Evolutionary conservation across 2,113 vertebrate species (phyloP), one percentile per base, ranked within the genome.

Genomic region (Synchiropus splendidus): DNA sequence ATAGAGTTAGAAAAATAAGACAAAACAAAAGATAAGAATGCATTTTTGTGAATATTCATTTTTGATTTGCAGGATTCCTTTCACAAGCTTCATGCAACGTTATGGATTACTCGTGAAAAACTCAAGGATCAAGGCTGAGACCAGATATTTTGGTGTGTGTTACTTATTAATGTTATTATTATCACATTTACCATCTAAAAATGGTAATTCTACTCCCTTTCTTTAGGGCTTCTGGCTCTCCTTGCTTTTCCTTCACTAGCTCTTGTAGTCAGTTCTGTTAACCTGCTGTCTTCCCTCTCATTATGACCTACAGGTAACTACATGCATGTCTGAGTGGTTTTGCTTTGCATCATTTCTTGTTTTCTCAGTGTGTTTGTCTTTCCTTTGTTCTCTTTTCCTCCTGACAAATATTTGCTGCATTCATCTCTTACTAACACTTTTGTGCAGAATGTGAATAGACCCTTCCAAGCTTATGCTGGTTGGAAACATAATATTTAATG

Each of bases 71-170:
- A 98, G 95, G 70, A 83, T 98, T 70, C 83, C 90, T 31, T 89
- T 90, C 48, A 61, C 41, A 61, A 81, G 78, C 46, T 94, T 98
- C 55, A 12, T 86, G 9, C 83, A 90, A 15, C 89, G 91, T 31
- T 98, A 98, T 0, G 30, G 69, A 32, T 30, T 90, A 10, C 81
- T 95, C 38, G 57, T 67, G 16, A 77, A 57, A 70, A 55, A 79
- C 54, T 77, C 59, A 31, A 48, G 1, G 30, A 40, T 16, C 9
- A 39, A n/a, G 6, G 35, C 39, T 16, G 43, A 70, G 4, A 44
- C 51, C 58, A 39, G 16, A 27, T 13, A 2, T 40, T 39, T 64
- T 40, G 79, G 90, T 91, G 61, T 56, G 75, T 69, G 10, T 14
- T 15, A 40, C 44, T 43, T 50, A 2, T n/a, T n/a, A n/a, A n/a